phyloP scores from a whole-genome alignment of 2,888 invertebrate genomes.

The Aquatica leii region DNA sequence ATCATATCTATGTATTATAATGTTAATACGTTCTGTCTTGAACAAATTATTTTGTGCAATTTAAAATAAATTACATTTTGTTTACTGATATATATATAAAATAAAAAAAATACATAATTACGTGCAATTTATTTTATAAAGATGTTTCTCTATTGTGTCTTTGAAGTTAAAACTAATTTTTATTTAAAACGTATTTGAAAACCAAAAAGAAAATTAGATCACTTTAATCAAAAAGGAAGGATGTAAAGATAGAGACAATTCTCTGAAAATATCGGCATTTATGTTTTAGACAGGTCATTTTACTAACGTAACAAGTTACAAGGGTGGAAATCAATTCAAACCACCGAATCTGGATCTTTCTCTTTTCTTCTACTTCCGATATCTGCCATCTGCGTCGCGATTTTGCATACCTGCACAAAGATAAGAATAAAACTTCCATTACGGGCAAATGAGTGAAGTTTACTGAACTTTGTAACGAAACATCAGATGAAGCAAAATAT shows the following conservation, averaged over 20 bases:
- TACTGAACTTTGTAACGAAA: conserved; percentile 13
- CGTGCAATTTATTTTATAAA: no score
- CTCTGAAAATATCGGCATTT: conserved; percentile 26
- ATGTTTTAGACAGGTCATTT: conserved; percentile 32
- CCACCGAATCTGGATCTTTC: conserved; percentile 16
- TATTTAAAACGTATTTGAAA: conserved; percentile 16
- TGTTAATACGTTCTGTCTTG: no score
- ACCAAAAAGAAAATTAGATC: conserved; percentile 24
- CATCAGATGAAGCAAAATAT: conserved; percentile 17
- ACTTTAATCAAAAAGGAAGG: conserved; percentile 22
- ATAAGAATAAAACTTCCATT: conserved; percentile 26
- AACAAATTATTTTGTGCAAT: no score
- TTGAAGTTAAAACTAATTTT: conserved; percentile 7
- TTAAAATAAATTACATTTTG: no score
- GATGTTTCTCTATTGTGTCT: no score
- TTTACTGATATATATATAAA: no score
- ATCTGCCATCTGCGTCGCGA: conserved; percentile 13
- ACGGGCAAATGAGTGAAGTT: conserved; percentile 26
- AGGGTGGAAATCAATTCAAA: conserved; percentile 32
- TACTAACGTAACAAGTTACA: conserved; percentile 24
- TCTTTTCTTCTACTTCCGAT: conserved; percentile 23
- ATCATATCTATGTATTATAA: no score
- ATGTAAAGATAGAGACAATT: conserved; percentile 27
- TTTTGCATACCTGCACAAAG: conserved; percentile 30
- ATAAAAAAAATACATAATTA: no score